Base-by-base conservation (phyloP, 2,113 vertebrate genomes). In the Channa argus region DNA sequence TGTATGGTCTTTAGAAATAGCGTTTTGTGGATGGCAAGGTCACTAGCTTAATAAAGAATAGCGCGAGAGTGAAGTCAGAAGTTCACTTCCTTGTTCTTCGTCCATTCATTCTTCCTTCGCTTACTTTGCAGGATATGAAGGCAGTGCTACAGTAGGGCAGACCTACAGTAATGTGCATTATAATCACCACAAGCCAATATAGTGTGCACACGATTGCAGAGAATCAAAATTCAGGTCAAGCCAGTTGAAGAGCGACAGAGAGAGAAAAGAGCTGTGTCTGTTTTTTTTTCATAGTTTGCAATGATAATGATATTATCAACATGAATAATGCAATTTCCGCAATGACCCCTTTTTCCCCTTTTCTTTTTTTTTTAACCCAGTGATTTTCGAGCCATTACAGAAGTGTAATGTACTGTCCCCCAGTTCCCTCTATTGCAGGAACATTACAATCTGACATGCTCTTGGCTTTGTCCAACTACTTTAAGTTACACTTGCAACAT, bases 21-120 rank as follows among this genome's bases (percentile, higher is more conserved):
- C 50, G 74, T 86, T 79, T 74, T 47, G 75, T 74, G 77, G 60
- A 85, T 49, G 72, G 72, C 90, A 88, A 91, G 91, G 92, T 89
- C 90, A 88, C 51, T 2, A 44, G 83, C 86, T 92, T 92, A 88
- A 93, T 94, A 92, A 94, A 90, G 71, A 88, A 80, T 73, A 74
- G 85, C 24, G 85, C 24, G 45, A 80, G 64, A 71, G 65, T 58
- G 43, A 74, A 86, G 89, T 84, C 89, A 82, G 54, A 74, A 82
- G 85, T 89, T 84, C 86, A 85, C 54, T 13, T 67, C 41, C 63
- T 58, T 63, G 54, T 61, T 50, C 70, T 8, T 45, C 44, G 45
- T 59, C 58, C 8, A 5, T 80, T 72, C 74, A 51, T 61, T 75
- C 75, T 8, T 39, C 12, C 74, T 33, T 44, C 4, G 3, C 47